Percentiles rank a stretch among this genome's conserved stretches.
Conservation (phyloP, 2,888 invertebrate genomes). For the Xanthorhoe designata region DNA sequence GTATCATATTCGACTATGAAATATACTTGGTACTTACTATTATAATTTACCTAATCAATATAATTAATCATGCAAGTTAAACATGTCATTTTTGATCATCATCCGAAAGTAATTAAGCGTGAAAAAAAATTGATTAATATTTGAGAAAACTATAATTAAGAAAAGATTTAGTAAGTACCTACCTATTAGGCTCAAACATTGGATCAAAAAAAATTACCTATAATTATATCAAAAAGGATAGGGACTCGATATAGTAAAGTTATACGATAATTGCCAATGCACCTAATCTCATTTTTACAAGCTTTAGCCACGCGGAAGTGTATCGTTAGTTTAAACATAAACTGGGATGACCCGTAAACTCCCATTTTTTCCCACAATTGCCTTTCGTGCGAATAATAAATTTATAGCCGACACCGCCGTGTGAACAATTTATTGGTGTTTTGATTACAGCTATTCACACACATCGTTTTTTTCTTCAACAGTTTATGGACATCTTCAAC, state of each 20-base stretch:
- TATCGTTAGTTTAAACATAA: slow-evolving; percentile 26
- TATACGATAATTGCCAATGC: not conserved
- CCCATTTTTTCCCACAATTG: slow-evolving; percentile 20
- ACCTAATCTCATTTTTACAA: slow-evolving; percentile 16
- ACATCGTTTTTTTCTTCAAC: not conserved
- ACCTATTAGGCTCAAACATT: not conserved
- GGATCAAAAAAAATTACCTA: not conserved
- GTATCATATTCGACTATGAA: too few relatives aligned
- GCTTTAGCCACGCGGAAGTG: slow-evolving; percentile 5
- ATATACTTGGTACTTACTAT: too few relatives aligned
- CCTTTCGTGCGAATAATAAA: slow-evolving; percentile 25
- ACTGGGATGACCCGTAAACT: slow-evolving; percentile 25
- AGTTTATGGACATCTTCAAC: not conserved
- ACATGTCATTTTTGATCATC: too few relatives aligned
- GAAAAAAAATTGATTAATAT: too few relatives aligned
- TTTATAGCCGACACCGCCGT: slow-evolving; percentile 20
- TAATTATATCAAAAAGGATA: not conserved
- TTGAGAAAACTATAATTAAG: too few relatives aligned
- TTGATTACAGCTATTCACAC: slow-evolving; percentile 12
- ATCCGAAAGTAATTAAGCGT: too few relatives aligned
- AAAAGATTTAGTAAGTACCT: too few relatives aligned
- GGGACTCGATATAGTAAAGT: not conserved
- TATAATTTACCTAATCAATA: too few relatives aligned
- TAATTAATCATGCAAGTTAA: too few relatives aligned
- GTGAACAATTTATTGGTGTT: slow-evolving; percentile 23